These are phyloP conservation scores for Esperia sulphurella DNA, from an alignment of 2,888 invertebrate genomes.

Conservation along the genomic window DNA sequence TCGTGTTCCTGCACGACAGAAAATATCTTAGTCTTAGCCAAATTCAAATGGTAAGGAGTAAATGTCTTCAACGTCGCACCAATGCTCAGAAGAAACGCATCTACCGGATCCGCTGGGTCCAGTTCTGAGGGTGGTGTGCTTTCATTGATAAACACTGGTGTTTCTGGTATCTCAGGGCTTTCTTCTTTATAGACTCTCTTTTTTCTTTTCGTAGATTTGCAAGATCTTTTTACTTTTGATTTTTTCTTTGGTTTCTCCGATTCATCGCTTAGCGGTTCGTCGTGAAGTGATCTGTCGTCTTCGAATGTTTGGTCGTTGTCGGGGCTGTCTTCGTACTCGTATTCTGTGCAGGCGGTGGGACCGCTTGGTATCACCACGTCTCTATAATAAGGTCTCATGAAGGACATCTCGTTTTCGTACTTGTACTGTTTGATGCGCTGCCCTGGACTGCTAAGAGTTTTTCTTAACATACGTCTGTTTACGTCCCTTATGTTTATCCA, in stretches of 20 bases:
- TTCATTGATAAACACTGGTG: constrained; percentile 28
- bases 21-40: constrained; percentile 71
- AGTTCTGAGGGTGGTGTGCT: constrained; percentile 29
- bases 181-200: constrained; percentile 26
- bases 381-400: constrained; percentile 58
- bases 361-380: constrained; percentile 33
- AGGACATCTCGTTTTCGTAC: constrained; percentile 54
- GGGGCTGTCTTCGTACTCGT: constrained; percentile 27
- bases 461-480: constrained; percentile 54
- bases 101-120: constrained; percentile 57
- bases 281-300: constrained; percentile 38
- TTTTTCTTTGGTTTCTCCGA: constrained; percentile 20
- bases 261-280: constrained; percentile 9
- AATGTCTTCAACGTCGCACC: constrained; percentile 64
- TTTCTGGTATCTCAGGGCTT: constrained; percentile 19
- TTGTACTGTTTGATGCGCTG: constrained; percentile 48
- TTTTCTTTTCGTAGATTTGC: constrained; percentile 16
- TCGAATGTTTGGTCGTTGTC: constrained; percentile 23
- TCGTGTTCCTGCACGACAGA: constrained; percentile 69
- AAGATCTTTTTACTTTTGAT: constrained; percentile 19
- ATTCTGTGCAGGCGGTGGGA: background rate
- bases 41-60: constrained; percentile 63
- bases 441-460: constrained; percentile 28
- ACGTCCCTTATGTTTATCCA: constrained; percentile 73
- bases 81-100: constrained; percentile 62